Conservation (phyloP, 1,140 invertebrate species). For the Aphidius ervi region DNA sequence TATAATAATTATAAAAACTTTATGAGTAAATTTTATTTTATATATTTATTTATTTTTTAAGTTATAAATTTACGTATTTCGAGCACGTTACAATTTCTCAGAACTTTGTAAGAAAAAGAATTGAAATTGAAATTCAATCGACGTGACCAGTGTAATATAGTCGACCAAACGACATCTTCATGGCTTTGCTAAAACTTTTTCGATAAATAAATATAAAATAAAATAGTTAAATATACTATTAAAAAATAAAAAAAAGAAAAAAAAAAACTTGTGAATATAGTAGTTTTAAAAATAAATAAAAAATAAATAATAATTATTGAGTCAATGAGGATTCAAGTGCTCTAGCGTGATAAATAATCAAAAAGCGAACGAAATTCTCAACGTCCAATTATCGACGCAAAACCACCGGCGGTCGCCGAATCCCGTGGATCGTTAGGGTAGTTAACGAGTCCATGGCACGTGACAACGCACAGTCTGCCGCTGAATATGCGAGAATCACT, state of each 20-base stretch:
- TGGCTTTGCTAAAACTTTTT: no score
- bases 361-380: conserved; percentile 17
- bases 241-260: not conserved
- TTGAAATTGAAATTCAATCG: conserved; percentile 18
- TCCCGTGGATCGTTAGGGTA: conserved; percentile 41
- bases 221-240: no score
- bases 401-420: conserved; percentile 35
- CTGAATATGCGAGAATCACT: conserved; percentile 23
- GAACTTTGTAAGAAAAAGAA: conserved; percentile 3
- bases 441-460: conserved; percentile 46
- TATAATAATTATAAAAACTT: no score
- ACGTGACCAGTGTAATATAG: conserved; percentile 23
- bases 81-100: conserved; percentile 8
- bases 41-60: no score
- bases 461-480: conserved; percentile 29
- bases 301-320: not conserved
- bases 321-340: no score
- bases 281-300: conserved; percentile 1
- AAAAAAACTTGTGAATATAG: not conserved
- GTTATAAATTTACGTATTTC: not conserved
- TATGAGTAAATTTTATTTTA: no score
- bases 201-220: no score
- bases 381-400: conserved; percentile 38
- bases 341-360: conserved; percentile 3
- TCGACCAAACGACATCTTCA: no score